Percentiles rank a stretch among this genome's conserved stretches.
phyloP scores from a whole-genome alignment of 1,140 invertebrate species.

The Mizuhopecten yessoensis region DNA sequence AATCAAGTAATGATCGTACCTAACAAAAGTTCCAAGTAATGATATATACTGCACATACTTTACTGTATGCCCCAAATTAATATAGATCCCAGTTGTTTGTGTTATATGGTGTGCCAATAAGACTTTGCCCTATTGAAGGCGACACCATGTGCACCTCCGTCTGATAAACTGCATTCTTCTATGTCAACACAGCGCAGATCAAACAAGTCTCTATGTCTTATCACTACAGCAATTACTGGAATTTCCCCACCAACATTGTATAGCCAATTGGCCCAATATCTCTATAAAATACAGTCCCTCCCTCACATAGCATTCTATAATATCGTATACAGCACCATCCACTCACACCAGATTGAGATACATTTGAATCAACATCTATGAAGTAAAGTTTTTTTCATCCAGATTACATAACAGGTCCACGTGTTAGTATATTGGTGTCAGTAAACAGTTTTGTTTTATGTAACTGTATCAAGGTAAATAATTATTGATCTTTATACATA shows the following conservation, averaged over 20 bases:
- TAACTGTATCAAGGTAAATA: neutral
- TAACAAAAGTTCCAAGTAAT: no score
- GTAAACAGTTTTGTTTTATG: no score
- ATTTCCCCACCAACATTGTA: neutral
- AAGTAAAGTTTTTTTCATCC: no score
- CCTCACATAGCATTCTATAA: no score
- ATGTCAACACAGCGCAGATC: neutral
- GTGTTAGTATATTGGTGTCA: no score
- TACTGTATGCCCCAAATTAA: neutral
- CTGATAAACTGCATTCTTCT: conserved; percentile 38
- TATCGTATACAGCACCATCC: no score
- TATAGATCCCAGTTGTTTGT: conserved; percentile 27
- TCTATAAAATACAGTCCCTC: neutral
- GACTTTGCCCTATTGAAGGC: neutral
- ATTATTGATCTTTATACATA: conserved; percentile 20
- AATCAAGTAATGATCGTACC: no score
- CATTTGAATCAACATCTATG: no score
- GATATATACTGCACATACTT: no score
- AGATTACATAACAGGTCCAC: no score
- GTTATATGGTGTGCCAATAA: neutral
- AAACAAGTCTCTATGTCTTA: conserved; percentile 22
- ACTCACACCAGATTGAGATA: no score
- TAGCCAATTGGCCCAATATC: neutral
- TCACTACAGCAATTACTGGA: neutral
- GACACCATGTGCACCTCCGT: conserved; percentile 19